Base-by-base conservation (phyloP, 1,140 invertebrate genomes). In the Drosophila tristis region DNA sequence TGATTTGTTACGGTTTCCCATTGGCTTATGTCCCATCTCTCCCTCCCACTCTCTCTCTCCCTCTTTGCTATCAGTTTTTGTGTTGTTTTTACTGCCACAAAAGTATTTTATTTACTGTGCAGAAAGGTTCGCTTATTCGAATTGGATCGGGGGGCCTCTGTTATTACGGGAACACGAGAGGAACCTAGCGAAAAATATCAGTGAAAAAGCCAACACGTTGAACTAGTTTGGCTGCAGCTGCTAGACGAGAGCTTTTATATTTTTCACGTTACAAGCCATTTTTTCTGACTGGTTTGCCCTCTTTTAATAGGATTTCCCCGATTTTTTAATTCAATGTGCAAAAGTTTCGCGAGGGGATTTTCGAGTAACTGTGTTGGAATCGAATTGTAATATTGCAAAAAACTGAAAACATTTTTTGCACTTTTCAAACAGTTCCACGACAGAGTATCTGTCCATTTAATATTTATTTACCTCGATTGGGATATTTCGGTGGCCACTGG, bases 1-100 rank as follows among this genome's bases (percentile, higher is more conserved):
- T 87, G 84, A 89, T 89, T 89, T 87, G 84, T 87, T 87, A 87
- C 77, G 85, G 79, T 79, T 89, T 85, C 76, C 45, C 72, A 57
- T 66, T 64, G 63, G 48, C 62, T 71, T 63, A 57, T 49, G 39
- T 2, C 35, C 35, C 31, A 9, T n/a, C 13, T 31, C 35, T 55
- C 16, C 29, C 4, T 6, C 11, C 2, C 11, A 0, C 6, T 15
- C 39, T 9, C 55, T 16, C 29, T 42, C 7, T 3, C 11, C 8
- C 26, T 15, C 59, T 60, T 77, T 84, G 57, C 63, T 82, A 80
- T 78, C 74, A 81, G 62, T 78, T 86, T 63, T 74, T 87, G 82
- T 86, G 78, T 86, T 82, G 75, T 51, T 82, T 87, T 89, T 87
- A 87, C 76, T 75, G 71, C 62, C 64, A 50, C 63, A 76, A 89